These are phyloP conservation scores for Ormyrus pomaceus DNA, from an alignment of 2,888 invertebrate genomes.

Conservation along the genomic window DNA sequence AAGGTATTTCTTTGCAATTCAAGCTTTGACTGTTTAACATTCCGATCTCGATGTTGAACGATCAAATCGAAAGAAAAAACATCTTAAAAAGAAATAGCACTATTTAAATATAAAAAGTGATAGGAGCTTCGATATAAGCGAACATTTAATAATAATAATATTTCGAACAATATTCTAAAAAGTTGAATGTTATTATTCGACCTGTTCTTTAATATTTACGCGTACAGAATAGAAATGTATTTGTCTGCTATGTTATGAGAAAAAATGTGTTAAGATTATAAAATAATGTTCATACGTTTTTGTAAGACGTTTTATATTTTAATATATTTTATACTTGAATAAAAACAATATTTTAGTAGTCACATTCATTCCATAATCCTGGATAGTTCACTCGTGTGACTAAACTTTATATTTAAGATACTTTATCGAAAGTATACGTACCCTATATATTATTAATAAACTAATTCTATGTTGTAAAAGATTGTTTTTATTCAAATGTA, in stretches of 20 bases:
- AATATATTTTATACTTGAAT: slow-evolving; percentile 39
- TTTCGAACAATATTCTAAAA: not conserved
- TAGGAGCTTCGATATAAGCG: too few relatives aligned
- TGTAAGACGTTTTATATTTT: slow-evolving; percentile 39
- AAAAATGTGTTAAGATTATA: slow-evolving; percentile 13
- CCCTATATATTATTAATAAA: not conserved
- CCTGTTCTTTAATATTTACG: slow-evolving; percentile 3
- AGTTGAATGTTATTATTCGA: not conserved
- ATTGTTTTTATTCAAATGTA: slow-evolving; percentile 47
- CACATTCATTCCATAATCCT: slow-evolving; percentile 21
- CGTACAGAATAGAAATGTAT: slow-evolving; percentile 5
- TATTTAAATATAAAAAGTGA: slow-evolving; percentile 2
- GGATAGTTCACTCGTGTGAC: not conserved
- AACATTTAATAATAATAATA: not conserved
- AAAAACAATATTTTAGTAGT: slow-evolving; percentile 40
- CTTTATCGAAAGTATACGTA: slow-evolving; percentile 1
- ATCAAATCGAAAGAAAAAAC: not conserved
- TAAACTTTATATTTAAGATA: slow-evolving; percentile 9
- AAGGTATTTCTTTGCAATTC: slow-evolving; percentile 1
- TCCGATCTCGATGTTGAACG: not conserved
- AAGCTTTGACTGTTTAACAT: not conserved
- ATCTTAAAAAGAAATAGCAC: not conserved
- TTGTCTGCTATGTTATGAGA: not conserved
- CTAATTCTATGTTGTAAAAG: slow-evolving; percentile 4
- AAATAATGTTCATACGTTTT: slow-evolving; percentile 25